These are phyloP conservation scores for Parazoanthus swiftii DNA, from an alignment of 92 coral and sea anemone genomes.

Conservation along the genomic window DNA sequence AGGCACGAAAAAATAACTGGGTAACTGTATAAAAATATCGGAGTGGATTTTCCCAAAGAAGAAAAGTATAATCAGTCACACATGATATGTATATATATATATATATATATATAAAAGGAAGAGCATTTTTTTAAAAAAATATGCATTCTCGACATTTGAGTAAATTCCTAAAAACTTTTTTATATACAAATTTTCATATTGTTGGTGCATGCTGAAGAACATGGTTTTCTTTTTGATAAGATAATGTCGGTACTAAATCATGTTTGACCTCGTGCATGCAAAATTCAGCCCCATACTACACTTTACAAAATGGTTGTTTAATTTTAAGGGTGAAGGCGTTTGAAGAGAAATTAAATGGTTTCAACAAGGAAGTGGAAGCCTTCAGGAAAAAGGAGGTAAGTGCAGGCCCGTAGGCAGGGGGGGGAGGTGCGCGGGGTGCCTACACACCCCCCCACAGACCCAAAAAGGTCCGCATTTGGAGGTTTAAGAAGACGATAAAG, in stretches of 20 bases:
- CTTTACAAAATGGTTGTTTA: neutral
- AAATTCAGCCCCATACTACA: neutral
- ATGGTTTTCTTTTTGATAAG: neutral
- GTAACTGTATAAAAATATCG: neutral
- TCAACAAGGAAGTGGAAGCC: conserved; percentile 95
- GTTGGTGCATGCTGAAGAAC: neutral
- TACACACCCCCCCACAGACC: no score
- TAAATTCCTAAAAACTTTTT: neutral
- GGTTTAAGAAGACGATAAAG: no score
- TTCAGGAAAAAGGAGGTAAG: conserved; percentile 98
- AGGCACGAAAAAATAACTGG: neutral
- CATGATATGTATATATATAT: neutral
- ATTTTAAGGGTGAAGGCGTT: conserved; percentile 78
- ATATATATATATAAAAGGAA: no score
- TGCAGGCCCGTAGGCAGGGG: no score
- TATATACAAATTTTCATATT: no score
- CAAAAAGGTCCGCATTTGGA: no score
- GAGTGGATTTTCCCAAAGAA: no score
- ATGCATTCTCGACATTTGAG: neutral
- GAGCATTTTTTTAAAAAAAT: no score
- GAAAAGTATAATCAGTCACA: neutral
- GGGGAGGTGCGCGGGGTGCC: no score
- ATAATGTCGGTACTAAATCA: no score
- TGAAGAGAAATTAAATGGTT: conserved; percentile 92
- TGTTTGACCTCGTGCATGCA: neutral